Evolutionary conservation across 2,113 vertebrate genomes (phyloP).

Genomic region (Erpornis zantholeuca): DNA sequence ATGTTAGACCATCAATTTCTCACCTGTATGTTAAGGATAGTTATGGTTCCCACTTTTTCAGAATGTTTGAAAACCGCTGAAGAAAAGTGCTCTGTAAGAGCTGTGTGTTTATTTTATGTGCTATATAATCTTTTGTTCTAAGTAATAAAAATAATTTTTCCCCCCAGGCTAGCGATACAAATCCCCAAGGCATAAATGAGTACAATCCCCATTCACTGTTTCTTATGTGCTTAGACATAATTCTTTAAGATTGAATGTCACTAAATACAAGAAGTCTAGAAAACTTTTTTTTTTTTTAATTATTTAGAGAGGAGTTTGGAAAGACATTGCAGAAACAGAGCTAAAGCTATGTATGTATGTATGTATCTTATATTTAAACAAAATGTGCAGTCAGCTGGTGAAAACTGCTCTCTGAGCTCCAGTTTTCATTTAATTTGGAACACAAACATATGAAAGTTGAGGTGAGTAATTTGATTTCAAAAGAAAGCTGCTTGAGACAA

Average conservation of each 20-base stretch:
- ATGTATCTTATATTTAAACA: background rate
- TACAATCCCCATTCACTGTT: background rate
- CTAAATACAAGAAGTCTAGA: background rate
- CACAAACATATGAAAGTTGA: constrained; percentile 60
- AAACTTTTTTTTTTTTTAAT: background rate
- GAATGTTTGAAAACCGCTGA: background rate
- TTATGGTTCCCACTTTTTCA: background rate
- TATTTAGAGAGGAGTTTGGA: background rate
- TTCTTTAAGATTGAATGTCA: background rate
- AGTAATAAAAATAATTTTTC: background rate
- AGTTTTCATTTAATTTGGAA: constrained; percentile 59
- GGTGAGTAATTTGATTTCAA: constrained; percentile 54
- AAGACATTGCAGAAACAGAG: background rate
- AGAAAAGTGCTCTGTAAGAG: background rate
- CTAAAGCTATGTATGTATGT: background rate
- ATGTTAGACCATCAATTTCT: background rate
- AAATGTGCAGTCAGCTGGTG: constrained; percentile 3
- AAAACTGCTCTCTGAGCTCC: constrained; percentile 26
- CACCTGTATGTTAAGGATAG: background rate
- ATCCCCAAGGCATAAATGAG: background rate
- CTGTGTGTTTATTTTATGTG: constrained; percentile 1
- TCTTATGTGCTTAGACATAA: background rate
- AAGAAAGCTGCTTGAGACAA: constrained; percentile 41
- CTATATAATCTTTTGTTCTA: background rate
- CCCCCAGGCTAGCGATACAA: background rate